These are phyloP conservation scores for Oreochromis mossambicus DNA, from an alignment of 2,797 vertebrate species.

Conservation along the genomic window DNA sequence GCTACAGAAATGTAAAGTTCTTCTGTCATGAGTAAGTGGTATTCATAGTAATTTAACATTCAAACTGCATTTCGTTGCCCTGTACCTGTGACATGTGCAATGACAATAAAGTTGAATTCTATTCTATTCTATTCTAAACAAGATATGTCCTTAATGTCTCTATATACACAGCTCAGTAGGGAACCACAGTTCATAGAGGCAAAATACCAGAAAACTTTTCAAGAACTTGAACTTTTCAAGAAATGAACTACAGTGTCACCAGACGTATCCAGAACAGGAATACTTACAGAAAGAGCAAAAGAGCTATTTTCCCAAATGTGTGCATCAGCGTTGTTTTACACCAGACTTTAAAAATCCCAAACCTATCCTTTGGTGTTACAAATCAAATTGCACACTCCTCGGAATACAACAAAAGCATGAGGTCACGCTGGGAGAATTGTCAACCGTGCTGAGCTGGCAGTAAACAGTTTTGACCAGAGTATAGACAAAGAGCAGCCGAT, in stretches of 20 bases:
- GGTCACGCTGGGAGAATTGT: neutral
- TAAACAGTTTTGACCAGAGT: neutral
- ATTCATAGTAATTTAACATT: neutral
- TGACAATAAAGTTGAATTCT: too few relatives aligned
- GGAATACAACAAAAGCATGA: slow-evolving; percentile 14
- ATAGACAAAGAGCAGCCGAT: neutral
- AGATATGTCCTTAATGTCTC: neutral
- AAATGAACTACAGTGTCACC: neutral
- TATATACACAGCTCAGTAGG: neutral
- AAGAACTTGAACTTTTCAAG: neutral
- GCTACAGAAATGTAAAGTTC: neutral
- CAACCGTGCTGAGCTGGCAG: neutral
- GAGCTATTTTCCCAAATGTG: neutral
- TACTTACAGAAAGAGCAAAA: neutral
- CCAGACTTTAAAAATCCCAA: neutral
- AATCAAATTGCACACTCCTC: neutral
- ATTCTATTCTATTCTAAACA: too few relatives aligned
- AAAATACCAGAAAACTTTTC: neutral
- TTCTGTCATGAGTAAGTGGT: neutral
- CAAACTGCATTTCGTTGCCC: too few relatives aligned
- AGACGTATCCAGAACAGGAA: neutral
- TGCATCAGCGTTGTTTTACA: neutral
- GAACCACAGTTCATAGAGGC: neutral
- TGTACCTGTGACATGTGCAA: too few relatives aligned
- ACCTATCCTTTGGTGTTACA: neutral